Conservation (phyloP, 2,797 vertebrate species). For the Ambastaia sidthimunki region DNA sequence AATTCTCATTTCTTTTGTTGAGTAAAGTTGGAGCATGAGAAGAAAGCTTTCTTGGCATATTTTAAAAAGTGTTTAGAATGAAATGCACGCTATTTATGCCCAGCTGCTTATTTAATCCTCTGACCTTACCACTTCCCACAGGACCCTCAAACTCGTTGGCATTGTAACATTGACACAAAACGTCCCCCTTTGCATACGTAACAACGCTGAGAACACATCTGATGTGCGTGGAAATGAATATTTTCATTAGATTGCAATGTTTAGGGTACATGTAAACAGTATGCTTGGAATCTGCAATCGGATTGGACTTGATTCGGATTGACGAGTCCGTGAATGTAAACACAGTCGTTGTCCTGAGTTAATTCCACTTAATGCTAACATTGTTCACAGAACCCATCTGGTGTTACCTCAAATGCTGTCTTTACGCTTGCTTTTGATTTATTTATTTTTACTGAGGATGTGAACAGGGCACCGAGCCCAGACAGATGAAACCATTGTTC, state of each 20-base stretch:
- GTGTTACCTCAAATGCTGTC: constrained; percentile 17
- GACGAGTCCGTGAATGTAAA: constrained; percentile 15
- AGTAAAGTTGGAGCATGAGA: not conserved
- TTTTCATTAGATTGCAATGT: not conserved
- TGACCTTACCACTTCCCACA: not conserved
- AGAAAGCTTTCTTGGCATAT: not conserved
- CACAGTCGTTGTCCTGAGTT: constrained; percentile 1
- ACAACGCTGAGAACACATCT: not conserved
- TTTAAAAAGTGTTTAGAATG: not conserved
- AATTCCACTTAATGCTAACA: constrained; percentile 26
- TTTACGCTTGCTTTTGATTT: constrained; percentile 13
- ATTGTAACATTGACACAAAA: not conserved
- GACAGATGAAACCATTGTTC: constrained; percentile 67
- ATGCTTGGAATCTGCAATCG: constrained; percentile 3
- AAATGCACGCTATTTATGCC: not conserved
- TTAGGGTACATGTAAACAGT: constrained; percentile 21
- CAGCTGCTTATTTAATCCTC: not conserved
- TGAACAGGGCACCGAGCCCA: constrained; percentile 64
- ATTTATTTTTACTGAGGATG: constrained; percentile 59
- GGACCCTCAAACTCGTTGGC: not conserved
- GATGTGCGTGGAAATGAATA: not conserved
- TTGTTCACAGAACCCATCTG: constrained; percentile 27
- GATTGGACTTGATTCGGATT: constrained; percentile 17
- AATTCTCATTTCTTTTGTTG: not conserved
- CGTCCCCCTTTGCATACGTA: not conserved